Evolutionary conservation across 2,888 invertebrate genomes (phyloP).

Genomic region (Hypolimnas misippus): DNA sequence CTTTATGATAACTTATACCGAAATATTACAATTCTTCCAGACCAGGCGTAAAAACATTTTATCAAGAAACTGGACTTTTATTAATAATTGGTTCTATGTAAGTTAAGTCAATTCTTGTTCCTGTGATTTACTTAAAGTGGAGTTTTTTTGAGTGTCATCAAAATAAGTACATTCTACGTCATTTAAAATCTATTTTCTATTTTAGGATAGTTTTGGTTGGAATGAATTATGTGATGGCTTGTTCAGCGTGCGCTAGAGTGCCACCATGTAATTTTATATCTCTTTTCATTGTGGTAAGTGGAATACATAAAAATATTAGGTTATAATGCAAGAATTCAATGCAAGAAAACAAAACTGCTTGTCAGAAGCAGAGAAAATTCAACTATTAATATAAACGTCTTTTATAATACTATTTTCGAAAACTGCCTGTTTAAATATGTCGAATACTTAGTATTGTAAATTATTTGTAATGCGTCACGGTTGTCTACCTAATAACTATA

Average conservation of each 20-base stretch:
- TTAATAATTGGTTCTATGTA: slow-evolving; percentile 30
- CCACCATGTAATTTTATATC: slow-evolving; percentile 41
- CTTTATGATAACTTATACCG: background rate
- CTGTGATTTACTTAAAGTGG: too few species aligned
- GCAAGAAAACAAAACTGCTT: background rate
- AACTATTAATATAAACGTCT: too few species aligned
- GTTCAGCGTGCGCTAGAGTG: slow-evolving; percentile 34
- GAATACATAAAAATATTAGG: background rate
- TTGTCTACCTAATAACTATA: too few species aligned
- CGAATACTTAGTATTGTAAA: too few species aligned
- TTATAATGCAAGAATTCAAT: background rate
- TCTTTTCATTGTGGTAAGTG: slow-evolving; percentile 38
- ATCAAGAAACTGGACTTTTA: slow-evolving; percentile 13
- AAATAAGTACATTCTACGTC: too few species aligned
- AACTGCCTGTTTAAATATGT: too few species aligned
- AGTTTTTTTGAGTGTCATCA: too few species aligned
- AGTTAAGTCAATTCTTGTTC: slow-evolving; percentile 21
- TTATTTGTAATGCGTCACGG: too few species aligned
- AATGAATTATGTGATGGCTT: slow-evolving; percentile 39
- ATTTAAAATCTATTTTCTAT: background rate
- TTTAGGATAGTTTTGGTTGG: slow-evolving; percentile 36
- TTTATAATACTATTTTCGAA: too few species aligned
- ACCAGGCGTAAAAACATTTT: slow-evolving; percentile 25
- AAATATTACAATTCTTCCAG: slow-evolving; percentile 18
- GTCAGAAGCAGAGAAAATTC: too few species aligned